Conservation (phyloP, 1,140 invertebrate genomes). For the Chlorops oryzae region DNA sequence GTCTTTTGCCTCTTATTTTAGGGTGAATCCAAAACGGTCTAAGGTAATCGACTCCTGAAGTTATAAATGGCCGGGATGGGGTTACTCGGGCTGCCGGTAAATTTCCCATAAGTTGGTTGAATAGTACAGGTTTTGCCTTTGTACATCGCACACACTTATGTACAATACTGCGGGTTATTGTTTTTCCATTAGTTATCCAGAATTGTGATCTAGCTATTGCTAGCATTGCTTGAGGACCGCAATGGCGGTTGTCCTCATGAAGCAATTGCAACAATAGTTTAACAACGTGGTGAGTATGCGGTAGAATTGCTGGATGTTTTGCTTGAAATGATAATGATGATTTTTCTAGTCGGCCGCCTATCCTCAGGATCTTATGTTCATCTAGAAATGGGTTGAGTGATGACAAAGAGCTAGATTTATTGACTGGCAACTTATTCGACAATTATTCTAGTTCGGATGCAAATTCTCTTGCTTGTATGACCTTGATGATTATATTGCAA, state of each 20-base stretch:
- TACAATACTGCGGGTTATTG: not conserved
- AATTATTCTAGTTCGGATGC: no score
- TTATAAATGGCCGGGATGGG: conserved; percentile 8
- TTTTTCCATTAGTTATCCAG: conserved; percentile 9
- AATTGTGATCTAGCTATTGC: not conserved
- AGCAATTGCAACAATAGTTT: conserved; percentile 3
- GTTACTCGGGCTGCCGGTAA: not conserved
- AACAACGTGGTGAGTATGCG: not conserved
- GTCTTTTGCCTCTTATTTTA: no score
- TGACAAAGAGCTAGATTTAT: no score
- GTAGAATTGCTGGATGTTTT: conserved; percentile 5
- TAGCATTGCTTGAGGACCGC: conserved; percentile 3
- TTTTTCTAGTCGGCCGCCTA: conserved; percentile 4
- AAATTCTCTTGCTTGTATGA: no score
- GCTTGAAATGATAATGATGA: not conserved
- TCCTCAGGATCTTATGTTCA: no score
- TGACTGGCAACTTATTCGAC: no score
- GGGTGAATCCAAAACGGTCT: no score
- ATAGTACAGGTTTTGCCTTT: not conserved
- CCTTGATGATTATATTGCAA: no score
- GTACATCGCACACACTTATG: conserved; percentile 3
- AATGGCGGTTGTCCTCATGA: not conserved
- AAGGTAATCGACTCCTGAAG: no score
- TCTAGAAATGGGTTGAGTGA: conserved; percentile 4
- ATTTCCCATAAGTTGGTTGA: conserved; percentile 9